These are phyloP conservation scores for Agonopterix heracliana DNA, from an alignment of 2,888 invertebrate species.

Conservation along the genomic window DNA sequence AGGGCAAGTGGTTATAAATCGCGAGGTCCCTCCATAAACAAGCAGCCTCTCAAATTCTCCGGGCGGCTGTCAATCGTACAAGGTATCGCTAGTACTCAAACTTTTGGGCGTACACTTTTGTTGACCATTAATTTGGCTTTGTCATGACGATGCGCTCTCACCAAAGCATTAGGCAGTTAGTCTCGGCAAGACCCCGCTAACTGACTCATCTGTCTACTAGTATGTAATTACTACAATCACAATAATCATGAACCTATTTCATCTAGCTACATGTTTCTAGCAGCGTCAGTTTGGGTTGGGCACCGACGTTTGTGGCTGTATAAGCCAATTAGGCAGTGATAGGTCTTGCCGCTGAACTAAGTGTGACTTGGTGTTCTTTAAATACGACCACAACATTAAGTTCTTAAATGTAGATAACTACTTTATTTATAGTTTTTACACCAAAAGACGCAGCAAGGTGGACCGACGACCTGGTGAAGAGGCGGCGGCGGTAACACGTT, in stretches of 20 bases:
- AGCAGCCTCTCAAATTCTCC: constrained; percentile 28
- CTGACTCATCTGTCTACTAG: not conserved
- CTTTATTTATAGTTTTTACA: too few species aligned
- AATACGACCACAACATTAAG: too few species aligned
- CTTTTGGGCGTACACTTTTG: not conserved
- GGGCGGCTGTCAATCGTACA: constrained; percentile 50
- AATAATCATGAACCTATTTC: not conserved
- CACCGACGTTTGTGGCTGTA: too few species aligned
- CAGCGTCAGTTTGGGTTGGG: too few species aligned
- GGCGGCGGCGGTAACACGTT: too few species aligned
- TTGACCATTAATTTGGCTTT: not conserved
- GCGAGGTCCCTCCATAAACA: constrained; percentile 37
- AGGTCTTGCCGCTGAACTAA: too few species aligned
- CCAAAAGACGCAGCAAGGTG: too few species aligned
- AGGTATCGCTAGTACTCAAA: constrained; percentile 1
- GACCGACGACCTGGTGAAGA: too few species aligned
- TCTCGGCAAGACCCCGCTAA: not conserved
- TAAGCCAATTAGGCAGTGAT: too few species aligned
- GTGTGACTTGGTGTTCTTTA: too few species aligned
- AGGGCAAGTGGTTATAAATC: constrained; percentile 48
- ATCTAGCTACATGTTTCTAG: too few species aligned
- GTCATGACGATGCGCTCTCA: not conserved
- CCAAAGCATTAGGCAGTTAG: not conserved
- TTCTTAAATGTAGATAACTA: too few species aligned
- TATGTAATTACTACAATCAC: not conserved